Conservation (phyloP, 2,888 invertebrate genomes). For the Hyppa rectilinea region DNA sequence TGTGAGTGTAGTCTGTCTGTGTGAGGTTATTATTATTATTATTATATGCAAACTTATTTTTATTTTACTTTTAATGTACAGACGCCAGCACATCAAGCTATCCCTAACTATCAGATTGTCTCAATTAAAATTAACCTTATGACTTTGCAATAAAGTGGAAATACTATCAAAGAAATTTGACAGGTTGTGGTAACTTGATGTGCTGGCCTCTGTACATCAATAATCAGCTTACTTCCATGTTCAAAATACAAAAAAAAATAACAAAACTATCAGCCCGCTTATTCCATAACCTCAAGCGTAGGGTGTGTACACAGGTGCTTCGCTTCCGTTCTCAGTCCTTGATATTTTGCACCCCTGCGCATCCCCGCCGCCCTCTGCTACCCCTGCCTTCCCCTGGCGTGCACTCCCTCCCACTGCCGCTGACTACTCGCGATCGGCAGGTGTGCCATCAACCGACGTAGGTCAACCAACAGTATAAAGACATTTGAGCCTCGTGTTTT, state of each 20-base stretch:
- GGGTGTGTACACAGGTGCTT: constrained; percentile 65
- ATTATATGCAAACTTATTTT: too few relatives aligned
- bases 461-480: constrained; percentile 25
- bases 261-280: constrained; percentile 25
- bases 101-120: too few relatives aligned
- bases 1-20: too few relatives aligned
- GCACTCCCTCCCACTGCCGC: constrained; percentile 1
- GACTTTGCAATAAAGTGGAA: too few relatives aligned
- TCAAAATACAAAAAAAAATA: constrained; percentile 13
- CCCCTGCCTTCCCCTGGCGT: not conserved
- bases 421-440: constrained; percentile 26
- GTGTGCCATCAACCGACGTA: constrained; percentile 33
- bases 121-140: too few relatives aligned
- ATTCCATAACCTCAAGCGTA: constrained; percentile 50
- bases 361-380: constrained; percentile 13
- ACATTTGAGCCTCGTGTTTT: constrained; percentile 19
- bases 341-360: constrained; percentile 70
- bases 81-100: too few relatives aligned
- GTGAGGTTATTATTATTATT: too few relatives aligned
- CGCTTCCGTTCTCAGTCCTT: constrained; percentile 66
- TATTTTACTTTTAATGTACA: too few relatives aligned
- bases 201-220: too few relatives aligned
- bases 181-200: too few relatives aligned
- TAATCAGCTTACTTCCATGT: too few relatives aligned
- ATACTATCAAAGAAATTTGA: too few relatives aligned